Evolutionary conservation across 2,113 vertebrate species (phyloP).

Genomic region (Nothoprocta pentlandii): DNA sequence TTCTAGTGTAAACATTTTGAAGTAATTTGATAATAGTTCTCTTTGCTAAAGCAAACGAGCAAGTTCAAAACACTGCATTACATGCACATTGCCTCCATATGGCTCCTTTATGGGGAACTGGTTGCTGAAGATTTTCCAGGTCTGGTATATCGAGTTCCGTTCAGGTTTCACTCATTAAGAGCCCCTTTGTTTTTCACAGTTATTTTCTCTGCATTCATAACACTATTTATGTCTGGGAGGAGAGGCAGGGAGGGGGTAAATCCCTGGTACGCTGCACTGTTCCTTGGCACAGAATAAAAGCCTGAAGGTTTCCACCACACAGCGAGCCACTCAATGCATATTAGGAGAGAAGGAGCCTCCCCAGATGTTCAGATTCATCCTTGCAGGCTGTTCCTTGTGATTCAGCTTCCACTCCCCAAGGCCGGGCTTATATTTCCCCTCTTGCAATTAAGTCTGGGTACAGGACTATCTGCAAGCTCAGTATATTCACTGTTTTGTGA

Average conservation of each 20-base stretch:
- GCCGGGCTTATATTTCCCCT: not conserved
- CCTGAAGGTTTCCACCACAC: not conserved
- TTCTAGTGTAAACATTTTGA: slow-evolving; percentile 36
- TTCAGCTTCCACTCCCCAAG: not conserved
- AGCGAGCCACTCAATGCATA: slow-evolving; percentile 4
- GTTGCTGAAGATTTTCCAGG: slow-evolving; percentile 40
- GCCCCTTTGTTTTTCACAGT: slow-evolving; percentile 25
- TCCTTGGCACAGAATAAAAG: slow-evolving; percentile 11
- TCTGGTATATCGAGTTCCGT: slow-evolving; percentile 30
- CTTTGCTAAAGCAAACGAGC: slow-evolving; percentile 35
- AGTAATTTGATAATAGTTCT: slow-evolving; percentile 55
- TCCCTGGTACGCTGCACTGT: not conserved
- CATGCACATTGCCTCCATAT: not conserved
- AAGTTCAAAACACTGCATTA: not conserved
- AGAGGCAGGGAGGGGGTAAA: not conserved
- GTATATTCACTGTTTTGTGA: not conserved
- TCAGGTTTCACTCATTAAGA: slow-evolving; percentile 42
- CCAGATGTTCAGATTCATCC: not conserved
- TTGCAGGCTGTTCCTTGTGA: not conserved
- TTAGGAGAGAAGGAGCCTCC: not conserved
- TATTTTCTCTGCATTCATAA: slow-evolving; percentile 34
- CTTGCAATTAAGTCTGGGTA: not conserved
- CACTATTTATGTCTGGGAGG: not conserved
- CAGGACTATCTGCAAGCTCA: not conserved
- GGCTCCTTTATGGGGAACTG: not conserved